Conservation (phyloP, 2,888 invertebrate genomes). For the Eulithis prunata region DNA sequence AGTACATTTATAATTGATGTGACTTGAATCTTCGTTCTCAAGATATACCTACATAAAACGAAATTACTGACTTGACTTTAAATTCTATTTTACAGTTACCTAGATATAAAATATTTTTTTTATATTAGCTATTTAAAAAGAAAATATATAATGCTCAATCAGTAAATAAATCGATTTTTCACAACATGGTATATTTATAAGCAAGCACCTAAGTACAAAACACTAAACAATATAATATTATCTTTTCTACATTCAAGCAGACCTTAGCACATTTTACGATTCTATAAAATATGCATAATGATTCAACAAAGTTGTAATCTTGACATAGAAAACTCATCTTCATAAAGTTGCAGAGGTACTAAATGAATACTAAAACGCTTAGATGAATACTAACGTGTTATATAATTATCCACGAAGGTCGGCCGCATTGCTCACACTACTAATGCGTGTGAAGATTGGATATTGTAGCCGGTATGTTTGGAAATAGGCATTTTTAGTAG, state of each 20-base stretch:
- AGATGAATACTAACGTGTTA: constrained; percentile 35
- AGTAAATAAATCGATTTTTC: no score
- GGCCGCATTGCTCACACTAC: constrained; percentile 35
- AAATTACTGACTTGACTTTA: no score
- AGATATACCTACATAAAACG: no score
- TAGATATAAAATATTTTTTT: no score
- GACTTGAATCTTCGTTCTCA: no score
- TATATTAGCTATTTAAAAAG: no score
- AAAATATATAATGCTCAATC: no score
- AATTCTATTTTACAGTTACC: no score
- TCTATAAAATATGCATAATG: constrained; percentile 1
- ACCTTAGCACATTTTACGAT: constrained; percentile 4
- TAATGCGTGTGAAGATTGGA: not conserved
- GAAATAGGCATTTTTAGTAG: no score
- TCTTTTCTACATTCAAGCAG: constrained; percentile 4
- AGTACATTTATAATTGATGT: no score
- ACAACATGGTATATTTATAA: no score
- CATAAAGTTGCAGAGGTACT: constrained; percentile 19
- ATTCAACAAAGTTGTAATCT: constrained; percentile 26
- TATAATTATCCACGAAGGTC: constrained; percentile 49
- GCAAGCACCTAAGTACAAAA: no score
- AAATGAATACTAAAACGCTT: constrained; percentile 23
- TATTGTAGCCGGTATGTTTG: not conserved
- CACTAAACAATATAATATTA: not conserved
- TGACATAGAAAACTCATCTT: constrained; percentile 33